Evolutionary conservation across 2,888 invertebrate genomes (phyloP).

Genomic region (Eudasyphora cyanicolor): DNA sequence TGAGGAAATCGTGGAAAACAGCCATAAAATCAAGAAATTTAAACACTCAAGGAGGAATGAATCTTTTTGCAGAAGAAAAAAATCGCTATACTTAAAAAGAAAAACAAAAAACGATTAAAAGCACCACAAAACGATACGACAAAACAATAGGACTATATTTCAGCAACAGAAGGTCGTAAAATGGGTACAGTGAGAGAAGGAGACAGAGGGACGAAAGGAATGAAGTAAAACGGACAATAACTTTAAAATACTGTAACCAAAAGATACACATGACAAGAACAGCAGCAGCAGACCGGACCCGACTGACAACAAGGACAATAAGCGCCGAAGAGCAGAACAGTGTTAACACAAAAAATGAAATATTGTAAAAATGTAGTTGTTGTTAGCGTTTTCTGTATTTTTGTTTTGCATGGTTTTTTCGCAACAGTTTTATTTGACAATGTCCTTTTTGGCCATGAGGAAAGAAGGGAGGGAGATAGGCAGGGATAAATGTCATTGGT

Average conservation of each 20-base stretch:
- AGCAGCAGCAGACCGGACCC: neutral
- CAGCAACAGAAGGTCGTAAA: constrained; percentile 17
- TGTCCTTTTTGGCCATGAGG: constrained; percentile 14
- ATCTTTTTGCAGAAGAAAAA: neutral
- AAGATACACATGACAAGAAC: neutral
- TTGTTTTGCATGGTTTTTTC: neutral
- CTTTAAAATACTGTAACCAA: constrained; percentile 20
- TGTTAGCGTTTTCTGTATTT: neutral
- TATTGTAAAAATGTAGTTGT: constrained; percentile 3
- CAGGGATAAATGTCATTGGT: neutral
- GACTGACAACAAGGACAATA: neutral
- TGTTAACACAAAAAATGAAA: constrained; percentile 26
- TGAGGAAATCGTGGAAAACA: neutral
- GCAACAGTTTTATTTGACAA: constrained; percentile 42
- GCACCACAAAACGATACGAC: constrained; percentile 13
- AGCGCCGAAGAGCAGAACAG: neutral
- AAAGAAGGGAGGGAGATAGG: neutral
- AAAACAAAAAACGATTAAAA: neutral
- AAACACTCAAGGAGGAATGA: neutral
- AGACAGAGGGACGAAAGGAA: neutral
- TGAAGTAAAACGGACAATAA: neutral
- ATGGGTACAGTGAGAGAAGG: too few species aligned
- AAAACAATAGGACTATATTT: constrained; percentile 26
- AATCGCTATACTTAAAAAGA: too few species aligned
- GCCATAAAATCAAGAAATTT: neutral